Conservation (phyloP, 2,797 vertebrate species). For the Leptoclinus maculatus region DNA sequence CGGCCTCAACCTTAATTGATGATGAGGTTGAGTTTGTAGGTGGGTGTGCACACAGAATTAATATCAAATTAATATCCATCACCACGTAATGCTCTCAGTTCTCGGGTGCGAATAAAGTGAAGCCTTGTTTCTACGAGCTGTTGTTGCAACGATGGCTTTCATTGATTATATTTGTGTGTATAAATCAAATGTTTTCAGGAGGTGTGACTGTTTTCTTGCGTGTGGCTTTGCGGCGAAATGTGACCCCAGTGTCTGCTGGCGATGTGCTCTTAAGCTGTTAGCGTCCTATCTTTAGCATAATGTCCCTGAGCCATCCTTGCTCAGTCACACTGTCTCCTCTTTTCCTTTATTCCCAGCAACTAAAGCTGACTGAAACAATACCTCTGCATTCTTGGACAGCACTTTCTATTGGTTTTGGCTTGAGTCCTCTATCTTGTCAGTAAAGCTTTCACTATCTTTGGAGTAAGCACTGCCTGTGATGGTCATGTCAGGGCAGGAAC, state of each 20-base stretch:
- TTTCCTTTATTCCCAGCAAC: conserved; percentile 65
- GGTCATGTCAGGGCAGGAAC: conserved; percentile 46
- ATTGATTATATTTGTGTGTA: background rate
- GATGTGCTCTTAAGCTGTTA: conserved; percentile 12
- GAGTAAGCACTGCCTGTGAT: conserved; percentile 26
- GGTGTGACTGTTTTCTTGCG: background rate
- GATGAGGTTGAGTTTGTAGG: background rate
- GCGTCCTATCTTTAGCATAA: conserved; percentile 22
- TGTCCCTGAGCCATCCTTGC: conserved; percentile 48
- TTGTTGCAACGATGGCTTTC: background rate
- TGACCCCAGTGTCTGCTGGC: background rate
- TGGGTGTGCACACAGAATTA: background rate
- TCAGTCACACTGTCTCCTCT: conserved; percentile 60
- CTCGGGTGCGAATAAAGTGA: background rate
- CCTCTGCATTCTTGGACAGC: conserved; percentile 26
- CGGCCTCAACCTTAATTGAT: background rate
- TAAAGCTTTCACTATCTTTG: conserved; percentile 54
- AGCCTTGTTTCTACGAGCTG: conserved; percentile 1
- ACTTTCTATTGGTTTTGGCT: conserved; percentile 65
- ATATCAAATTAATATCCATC: background rate
- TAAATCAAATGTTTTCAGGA: background rate
- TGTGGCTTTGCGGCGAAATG: conserved; percentile 5
- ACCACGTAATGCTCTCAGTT: background rate
- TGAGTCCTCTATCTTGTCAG: conserved; percentile 52
- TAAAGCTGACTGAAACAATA: conserved; percentile 49